Percentiles rank a stretch among this genome's conserved stretches.
phyloP scores from a whole-genome alignment of 1,140 invertebrate genomes.

The Drosophila lacertosa region DNA sequence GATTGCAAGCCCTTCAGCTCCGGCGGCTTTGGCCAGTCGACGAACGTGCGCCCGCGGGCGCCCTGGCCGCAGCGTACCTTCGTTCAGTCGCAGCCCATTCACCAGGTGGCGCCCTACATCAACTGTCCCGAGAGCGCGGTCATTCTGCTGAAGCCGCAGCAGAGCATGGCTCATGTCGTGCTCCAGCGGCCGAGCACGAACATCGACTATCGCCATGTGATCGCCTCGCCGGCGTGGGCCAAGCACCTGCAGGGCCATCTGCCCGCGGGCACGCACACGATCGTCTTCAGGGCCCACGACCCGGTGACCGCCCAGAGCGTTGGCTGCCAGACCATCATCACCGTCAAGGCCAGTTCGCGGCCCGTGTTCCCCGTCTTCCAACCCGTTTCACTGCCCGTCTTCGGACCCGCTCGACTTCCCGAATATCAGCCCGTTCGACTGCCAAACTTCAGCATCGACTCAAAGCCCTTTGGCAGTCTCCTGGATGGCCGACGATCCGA shows the following conservation, averaged over 20 bases:
- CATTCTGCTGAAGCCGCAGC: slow-evolving; percentile 85
- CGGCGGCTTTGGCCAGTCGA: slow-evolving; percentile 8
- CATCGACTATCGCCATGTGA: slow-evolving; percentile 88
- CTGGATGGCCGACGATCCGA: background rate
- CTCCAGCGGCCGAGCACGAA: slow-evolving; percentile 88
- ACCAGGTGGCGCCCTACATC: slow-evolving; percentile 85
- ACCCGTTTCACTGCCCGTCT: background rate
- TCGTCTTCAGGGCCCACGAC: slow-evolving; percentile 87
- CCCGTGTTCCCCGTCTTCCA: background rate
- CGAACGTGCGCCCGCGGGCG: background rate
- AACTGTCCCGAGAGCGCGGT: slow-evolving; percentile 87
- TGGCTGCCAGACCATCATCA: slow-evolving; percentile 87
- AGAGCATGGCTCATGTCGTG: slow-evolving; percentile 85
- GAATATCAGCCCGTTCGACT: background rate
- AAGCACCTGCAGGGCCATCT: slow-evolving; percentile 87
- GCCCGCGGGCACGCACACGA: slow-evolving; percentile 85
- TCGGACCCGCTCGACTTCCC: background rate
- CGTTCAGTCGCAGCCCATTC: background rate
- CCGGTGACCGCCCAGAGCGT: slow-evolving; percentile 86
- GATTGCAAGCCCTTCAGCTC: slow-evolving; percentile 68
- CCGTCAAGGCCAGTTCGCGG: slow-evolving; percentile 86
- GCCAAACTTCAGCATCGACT: background rate
- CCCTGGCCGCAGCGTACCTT: slow-evolving; percentile 14
- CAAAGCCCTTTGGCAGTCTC: background rate
- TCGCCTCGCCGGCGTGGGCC: slow-evolving; percentile 87